Base-by-base conservation (phyloP, 2,888 invertebrate genomes). In the Torymus auratus region DNA sequence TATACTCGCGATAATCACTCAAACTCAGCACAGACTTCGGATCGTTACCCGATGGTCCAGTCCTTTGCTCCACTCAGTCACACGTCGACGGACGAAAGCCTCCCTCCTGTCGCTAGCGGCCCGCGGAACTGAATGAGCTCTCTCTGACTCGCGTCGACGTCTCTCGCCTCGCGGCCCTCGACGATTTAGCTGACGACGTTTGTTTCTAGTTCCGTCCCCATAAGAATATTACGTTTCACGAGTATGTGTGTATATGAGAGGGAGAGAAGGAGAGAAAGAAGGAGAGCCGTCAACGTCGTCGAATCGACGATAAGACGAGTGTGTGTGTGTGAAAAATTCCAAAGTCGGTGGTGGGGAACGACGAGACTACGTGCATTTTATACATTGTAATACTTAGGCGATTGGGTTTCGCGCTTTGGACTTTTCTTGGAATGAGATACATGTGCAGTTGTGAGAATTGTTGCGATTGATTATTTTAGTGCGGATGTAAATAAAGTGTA, bases 151-250 rank as follows among this genome's bases (percentile, higher is more conserved):
- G 60, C 61, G 70, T 12, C 58, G 20, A 68, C 61, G 62, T 61
- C n/a, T 55, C 28, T 56, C 17, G 20, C 15, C 28, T 52, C n/a
- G 14, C 17, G 12, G 13, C 15, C 55, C 7, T 2, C 12, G 3
- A 61, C 13, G 14, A 12, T 76, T 79, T 79, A 65, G 73, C 82
- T 80, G 80, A 82, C 73, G 72, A 56, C 58, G 64, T 80, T 72
- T 80, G 76, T 80, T 82, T 82, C 64, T 68, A 76, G 65, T 65
- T 73, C 14, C 15, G 12, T 11, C 53, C 28, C 60, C 2, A 60
- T 58, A 14, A 20, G 61, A 70, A 70, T 52, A 76, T 76, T 61
- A 72, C 20, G 61, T 72, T 80, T 76, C 76, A 76, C 15, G 71
- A 28, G 28, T 28, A 0, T 4, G 13, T 50, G 12, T n/a, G 20